Conservation (phyloP, 2,113 vertebrate species). For the Phylloscopus trochilus region DNA sequence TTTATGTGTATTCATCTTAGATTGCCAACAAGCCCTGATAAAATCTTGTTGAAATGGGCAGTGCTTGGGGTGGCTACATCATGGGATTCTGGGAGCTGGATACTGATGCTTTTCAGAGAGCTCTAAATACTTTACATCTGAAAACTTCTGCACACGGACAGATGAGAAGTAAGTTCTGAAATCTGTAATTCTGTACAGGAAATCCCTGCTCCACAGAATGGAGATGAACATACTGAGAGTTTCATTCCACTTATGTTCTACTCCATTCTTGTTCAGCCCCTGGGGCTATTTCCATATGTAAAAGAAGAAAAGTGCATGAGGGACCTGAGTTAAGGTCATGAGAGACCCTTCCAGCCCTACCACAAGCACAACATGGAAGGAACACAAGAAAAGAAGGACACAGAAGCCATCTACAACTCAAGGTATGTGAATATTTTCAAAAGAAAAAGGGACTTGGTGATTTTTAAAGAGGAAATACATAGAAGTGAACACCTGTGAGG, state of each 20-base stretch:
- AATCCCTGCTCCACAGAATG: neutral
- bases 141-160: neutral
- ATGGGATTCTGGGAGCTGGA: neutral
- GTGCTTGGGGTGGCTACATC: neutral
- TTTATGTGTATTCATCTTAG: neutral
- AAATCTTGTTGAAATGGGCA: neutral
- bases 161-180: neutral
- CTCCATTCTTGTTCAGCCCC: neutral
- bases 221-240: neutral
- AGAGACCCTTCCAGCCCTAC: neutral
- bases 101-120: neutral
- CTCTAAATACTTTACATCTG: neutral
- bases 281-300: neutral
- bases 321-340: neutral
- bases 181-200: neutral
- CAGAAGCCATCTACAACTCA: neutral
- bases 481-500: neutral
- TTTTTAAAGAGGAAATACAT: neutral
- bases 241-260: neutral
- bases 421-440: neutral
- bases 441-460: neutral
- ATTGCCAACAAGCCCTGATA: neutral
- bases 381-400: neutral
- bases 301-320: neutral
- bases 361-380: neutral